These are phyloP conservation scores for Drosophila varians DNA, from an alignment of 1,140 invertebrate species.

Conservation along the genomic window DNA sequence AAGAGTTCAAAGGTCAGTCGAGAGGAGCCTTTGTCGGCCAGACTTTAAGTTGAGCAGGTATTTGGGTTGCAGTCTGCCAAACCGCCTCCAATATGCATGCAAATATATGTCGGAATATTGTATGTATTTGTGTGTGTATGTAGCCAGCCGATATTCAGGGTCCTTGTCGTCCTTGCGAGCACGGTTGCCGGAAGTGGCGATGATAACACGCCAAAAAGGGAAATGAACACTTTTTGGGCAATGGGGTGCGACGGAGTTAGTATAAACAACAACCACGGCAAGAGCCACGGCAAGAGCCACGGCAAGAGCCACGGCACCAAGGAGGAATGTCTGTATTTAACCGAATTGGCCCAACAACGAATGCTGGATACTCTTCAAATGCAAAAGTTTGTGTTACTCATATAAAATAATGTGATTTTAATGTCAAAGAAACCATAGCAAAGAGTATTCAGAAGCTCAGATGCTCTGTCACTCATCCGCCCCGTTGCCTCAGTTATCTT, in stretches of 20 bases:
- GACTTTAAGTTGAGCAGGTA: slow-evolving; percentile 7
- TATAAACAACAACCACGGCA: slow-evolving; percentile 40
- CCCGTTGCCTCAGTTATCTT: slow-evolving; percentile 18
- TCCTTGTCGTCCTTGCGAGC: slow-evolving; percentile 33
- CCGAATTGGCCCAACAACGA: neutral
- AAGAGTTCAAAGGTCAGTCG: neutral
- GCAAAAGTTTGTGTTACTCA: too few species aligned
- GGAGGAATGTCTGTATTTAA: slow-evolving; percentile 1
- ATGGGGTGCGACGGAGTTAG: slow-evolving; percentile 35
- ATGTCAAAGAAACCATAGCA: too few species aligned
- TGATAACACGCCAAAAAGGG: slow-evolving; percentile 71
- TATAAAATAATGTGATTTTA: too few species aligned
- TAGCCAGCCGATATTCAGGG: slow-evolving; percentile 30
- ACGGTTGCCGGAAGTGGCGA: slow-evolving; percentile 64
- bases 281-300: neutral
- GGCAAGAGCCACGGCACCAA: neutral
- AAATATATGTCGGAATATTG: neutral
- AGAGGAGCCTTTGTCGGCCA: neutral
- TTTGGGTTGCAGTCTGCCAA: slow-evolving; percentile 1
- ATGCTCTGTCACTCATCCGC: neutral
- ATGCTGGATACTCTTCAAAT: neutral
- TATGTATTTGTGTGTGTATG: neutral
- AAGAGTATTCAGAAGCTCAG: too few species aligned
- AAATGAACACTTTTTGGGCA: slow-evolving; percentile 79
- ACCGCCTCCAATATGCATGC: slow-evolving; percentile 5